A percentile compares a stretch with the other conserved stretches of the same genome.
phyloP scores from a whole-genome alignment of 2,113 vertebrate species.

The Perognathus longimembris region DNA sequence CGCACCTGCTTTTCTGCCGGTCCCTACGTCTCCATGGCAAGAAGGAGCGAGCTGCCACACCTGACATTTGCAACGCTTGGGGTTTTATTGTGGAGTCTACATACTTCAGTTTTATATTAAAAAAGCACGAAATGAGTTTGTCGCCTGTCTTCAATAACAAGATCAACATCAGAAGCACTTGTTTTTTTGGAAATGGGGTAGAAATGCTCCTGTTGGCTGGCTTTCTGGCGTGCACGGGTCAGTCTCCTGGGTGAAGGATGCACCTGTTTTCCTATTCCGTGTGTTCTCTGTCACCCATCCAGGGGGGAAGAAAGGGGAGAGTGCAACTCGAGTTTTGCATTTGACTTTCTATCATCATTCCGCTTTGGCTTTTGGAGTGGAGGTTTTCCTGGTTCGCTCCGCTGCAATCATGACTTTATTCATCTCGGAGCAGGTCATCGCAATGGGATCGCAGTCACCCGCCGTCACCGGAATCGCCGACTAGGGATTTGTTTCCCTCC shows the following conservation, averaged over 20 bases:
- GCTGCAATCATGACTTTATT: slow-evolving; percentile 34
- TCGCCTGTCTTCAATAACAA: not conserved
- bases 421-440: not conserved
- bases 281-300: not conserved
- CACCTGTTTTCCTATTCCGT: not conserved
- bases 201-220: not conserved
- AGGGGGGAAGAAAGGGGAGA: slow-evolving; percentile 1
- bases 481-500: not conserved
- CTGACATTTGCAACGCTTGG: too few relatives aligned
- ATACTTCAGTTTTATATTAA: too few relatives aligned
- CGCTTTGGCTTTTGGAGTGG: not conserved
- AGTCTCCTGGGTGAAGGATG: too few relatives aligned
- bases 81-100: too few relatives aligned
- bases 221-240: not conserved
- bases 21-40: too few relatives aligned
- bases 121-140: not conserved
- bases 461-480: not conserved
- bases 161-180: not conserved
- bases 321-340: slow-evolving; percentile 37
- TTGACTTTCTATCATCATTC: slow-evolving; percentile 31
- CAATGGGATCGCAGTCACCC: not conserved
- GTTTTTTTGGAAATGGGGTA: not conserved
- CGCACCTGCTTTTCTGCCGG: too few relatives aligned
- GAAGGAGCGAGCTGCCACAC: too few relatives aligned
- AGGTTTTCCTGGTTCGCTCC: not conserved